A percentile compares a stretch with the other conserved stretches of the same genome.
phyloP scores from a whole-genome alignment of 2,113 vertebrate genomes.

The Lampris incognitus region DNA sequence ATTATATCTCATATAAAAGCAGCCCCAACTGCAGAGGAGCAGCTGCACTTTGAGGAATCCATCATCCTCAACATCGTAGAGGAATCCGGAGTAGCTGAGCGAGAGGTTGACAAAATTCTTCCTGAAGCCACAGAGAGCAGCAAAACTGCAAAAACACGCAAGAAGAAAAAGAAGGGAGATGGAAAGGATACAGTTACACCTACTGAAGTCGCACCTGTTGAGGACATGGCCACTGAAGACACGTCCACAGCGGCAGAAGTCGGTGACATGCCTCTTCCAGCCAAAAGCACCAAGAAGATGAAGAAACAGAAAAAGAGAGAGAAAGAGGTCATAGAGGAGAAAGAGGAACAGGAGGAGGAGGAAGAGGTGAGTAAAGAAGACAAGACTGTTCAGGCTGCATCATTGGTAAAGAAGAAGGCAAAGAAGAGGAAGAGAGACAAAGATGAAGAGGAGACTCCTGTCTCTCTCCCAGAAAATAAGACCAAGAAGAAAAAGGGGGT shows the following conservation, averaged over 20 bases:
- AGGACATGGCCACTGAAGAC: conserved; percentile 7
- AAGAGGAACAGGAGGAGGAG: not conserved
- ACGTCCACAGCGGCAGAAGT: not conserved
- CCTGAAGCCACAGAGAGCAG: not conserved
- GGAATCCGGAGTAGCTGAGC: not conserved
- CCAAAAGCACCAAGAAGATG: conserved; percentile 49
- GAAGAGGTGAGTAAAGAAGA: not conserved
- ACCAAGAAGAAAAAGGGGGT: conserved; percentile 39
- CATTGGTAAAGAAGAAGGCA: conserved; percentile 41
- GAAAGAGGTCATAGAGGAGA: not conserved
- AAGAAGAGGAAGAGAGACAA: conserved; percentile 63
- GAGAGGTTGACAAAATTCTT: not conserved
- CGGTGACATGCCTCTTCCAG: conserved; percentile 17
- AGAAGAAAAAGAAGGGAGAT: conserved; percentile 62
- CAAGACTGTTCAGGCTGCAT: not conserved
- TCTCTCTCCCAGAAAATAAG: conserved; percentile 8
- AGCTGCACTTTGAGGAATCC: not conserved
- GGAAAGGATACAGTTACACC: conserved; percentile 4
- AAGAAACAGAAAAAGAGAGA: conserved; percentile 25
- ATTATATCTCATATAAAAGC: no score
- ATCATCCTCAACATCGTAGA: conserved; percentile 48
- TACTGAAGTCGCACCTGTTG: not conserved
- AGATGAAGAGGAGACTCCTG: conserved; percentile 20
- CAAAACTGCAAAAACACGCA: not conserved
- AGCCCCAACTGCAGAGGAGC: not conserved